Percentiles rank a stretch among this genome's conserved stretches.
Conservation (phyloP, 30 jellyfish, hydroid and myxozoan genomes). For the Aurelia sp. region DNA sequence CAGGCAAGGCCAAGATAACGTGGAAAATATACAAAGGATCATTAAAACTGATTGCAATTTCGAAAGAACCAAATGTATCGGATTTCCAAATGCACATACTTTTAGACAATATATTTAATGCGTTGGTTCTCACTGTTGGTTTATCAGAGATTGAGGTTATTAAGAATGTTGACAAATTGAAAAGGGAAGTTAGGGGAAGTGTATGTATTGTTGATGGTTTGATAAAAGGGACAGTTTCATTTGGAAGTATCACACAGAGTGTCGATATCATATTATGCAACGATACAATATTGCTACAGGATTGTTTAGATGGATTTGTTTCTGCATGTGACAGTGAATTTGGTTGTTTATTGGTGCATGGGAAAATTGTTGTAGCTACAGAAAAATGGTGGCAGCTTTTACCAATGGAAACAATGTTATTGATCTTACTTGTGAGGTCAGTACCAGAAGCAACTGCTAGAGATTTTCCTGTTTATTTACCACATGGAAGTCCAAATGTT, state of each 20-base stretch:
- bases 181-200: conserved; percentile 68
- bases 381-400: conserved; percentile 96
- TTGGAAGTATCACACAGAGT: conserved; percentile 74
- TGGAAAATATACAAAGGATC: conserved; percentile 86
- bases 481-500: conserved; percentile 93
- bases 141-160: conserved; percentile 69
- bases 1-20: conserved; percentile 80
- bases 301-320: conserved; percentile 69
- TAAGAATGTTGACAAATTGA: conserved; percentile 79
- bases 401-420: conserved; percentile 78
- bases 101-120: conserved; percentile 75
- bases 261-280: conserved; percentile 66
- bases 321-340: conserved; percentile 93
- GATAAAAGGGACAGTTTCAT: conserved; percentile 23
- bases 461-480: conserved; percentile 92
- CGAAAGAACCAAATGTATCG: conserved; percentile 45
- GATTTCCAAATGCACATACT: conserved; percentile 54
- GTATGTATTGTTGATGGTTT: conserved; percentile 62
- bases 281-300: conserved; percentile 60
- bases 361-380: conserved; percentile 91
- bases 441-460: conserved; percentile 69
- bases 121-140: conserved; percentile 87
- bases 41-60: conserved; percentile 70
- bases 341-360: conserved; percentile 85
- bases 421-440: conserved; percentile 56